Evolutionary conservation across 2,888 invertebrate genomes (phyloP), one percentile per base, ranked within the genome.

Genomic region (Spodoptera exigua): DNA sequence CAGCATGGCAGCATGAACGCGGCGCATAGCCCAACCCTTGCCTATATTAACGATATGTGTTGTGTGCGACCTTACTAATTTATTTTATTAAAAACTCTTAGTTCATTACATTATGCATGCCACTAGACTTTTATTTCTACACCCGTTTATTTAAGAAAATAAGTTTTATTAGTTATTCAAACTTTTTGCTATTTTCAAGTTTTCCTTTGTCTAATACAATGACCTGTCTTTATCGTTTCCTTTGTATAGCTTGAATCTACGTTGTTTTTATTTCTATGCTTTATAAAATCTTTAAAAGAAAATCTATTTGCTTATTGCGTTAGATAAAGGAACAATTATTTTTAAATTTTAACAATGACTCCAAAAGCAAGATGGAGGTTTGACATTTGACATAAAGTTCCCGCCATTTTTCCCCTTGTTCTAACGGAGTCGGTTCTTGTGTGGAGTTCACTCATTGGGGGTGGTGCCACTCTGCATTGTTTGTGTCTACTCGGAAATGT

Each of bases 1-100:
- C 93, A 93, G 93, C 93, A 91, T 91, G 91, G 90, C 90, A 88
- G 89, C 89, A 89, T 89, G 91, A 91, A 61, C 84, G 80, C 84
- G 85, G 87, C 89, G 87, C 89, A 79, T 92, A 85, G 78, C 81
- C 83, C 76, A 80, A 74, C 72, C 81, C 83, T 84, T 82, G 79
- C 80, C 82, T 83, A 76, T 83, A 76, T 82, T 87, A 89, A 87
- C 82, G 78, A 66, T 78, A 55, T 81, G 62, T 83, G 76, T 86
- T 88, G 84, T 87, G 84, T 87, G 84, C 78, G 59, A 77, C 74
- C 48, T 74, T 64, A 81, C 80, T 81, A 86, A 80, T 82, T 80
- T 81, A 82, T 81, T 79, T 71, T 59, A 67, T 61, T 54, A 52
- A 61, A 36, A 40, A 63, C 44, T 68, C 32, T 58, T 74, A 65